Conservation (phyloP, 2,797 vertebrate genomes). For the Neopelma chrysocephalum region DNA sequence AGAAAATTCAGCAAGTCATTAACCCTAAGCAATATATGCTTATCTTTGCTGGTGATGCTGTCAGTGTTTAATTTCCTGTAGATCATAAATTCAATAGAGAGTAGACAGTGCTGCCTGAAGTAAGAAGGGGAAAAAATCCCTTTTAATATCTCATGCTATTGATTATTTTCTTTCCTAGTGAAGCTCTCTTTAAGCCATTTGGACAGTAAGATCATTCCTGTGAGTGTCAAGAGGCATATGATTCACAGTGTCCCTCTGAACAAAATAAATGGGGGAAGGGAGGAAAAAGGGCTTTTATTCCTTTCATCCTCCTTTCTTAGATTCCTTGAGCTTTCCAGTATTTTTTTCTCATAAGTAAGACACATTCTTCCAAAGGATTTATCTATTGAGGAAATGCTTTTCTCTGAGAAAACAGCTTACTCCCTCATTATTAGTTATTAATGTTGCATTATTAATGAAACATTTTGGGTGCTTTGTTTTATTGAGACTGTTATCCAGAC, state of each 20-base stretch:
- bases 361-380: neutral
- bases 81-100: constrained; percentile 57
- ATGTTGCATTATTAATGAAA: neutral
- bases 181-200: constrained; percentile 16
- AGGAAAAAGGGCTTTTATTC: neutral
- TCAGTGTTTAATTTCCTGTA: constrained; percentile 73
- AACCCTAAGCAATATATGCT: constrained; percentile 50
- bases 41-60: constrained; percentile 64
- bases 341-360: neutral
- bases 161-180: constrained; percentile 20
- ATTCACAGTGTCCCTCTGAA: neutral
- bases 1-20: constrained; percentile 57
- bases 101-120: constrained; percentile 8
- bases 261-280: neutral
- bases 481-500: neutral
- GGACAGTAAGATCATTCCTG: constrained; percentile 12
- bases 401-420: neutral
- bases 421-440: neutral
- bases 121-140: constrained; percentile 7
- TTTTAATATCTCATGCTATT: constrained; percentile 32
- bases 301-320: neutral
- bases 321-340: neutral
- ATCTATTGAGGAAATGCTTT: neutral
- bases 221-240: neutral
- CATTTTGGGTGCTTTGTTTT: neutral